Evolutionary conservation across 2,797 vertebrate species (phyloP).

Genomic region (Gastrophryne carolinensis): DNA sequence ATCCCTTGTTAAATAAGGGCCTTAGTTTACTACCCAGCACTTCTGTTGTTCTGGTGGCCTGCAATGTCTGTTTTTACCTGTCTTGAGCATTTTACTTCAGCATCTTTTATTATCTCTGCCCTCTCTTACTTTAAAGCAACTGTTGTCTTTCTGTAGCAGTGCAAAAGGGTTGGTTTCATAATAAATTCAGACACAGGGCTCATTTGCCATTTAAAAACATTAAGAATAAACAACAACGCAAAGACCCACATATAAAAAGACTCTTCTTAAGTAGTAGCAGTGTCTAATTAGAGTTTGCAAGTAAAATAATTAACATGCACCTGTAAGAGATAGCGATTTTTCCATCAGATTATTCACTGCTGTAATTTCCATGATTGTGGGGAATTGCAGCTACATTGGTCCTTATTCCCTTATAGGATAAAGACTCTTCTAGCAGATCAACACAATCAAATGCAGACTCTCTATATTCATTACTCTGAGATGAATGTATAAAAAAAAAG

Average conservation of each 20-base stretch:
- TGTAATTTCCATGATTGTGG: constrained; percentile 46
- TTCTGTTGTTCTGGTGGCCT: too few species aligned
- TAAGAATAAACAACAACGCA: constrained; percentile 26
- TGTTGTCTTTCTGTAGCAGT: too few species aligned
- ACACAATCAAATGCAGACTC: constrained; percentile 61
- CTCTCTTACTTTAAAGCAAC: too few species aligned
- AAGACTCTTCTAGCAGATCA: constrained; percentile 57
- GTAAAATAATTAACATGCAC: constrained; percentile 42
- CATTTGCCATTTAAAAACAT: too few species aligned
- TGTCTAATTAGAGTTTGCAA: constrained; percentile 37
- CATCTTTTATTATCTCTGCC: too few species aligned
- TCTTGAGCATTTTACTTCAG: too few species aligned
- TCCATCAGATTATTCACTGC: constrained; percentile 33
- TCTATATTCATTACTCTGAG: constrained; percentile 63
- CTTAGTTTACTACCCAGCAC: too few species aligned
- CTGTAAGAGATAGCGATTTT: constrained; percentile 39
- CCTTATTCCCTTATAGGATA: constrained; percentile 53
- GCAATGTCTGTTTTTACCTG: too few species aligned
- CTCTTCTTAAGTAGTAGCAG: constrained; percentile 37
- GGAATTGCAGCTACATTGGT: constrained; percentile 45
- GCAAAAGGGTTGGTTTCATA: too few species aligned
- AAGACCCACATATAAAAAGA: constrained; percentile 23
- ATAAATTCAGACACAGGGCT: too few species aligned
- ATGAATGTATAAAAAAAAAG: constrained; percentile 47
- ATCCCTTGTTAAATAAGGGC: too few species aligned